Conservation (phyloP, 92 coral and sea anemone species). For the Siderastrea radians region DNA sequence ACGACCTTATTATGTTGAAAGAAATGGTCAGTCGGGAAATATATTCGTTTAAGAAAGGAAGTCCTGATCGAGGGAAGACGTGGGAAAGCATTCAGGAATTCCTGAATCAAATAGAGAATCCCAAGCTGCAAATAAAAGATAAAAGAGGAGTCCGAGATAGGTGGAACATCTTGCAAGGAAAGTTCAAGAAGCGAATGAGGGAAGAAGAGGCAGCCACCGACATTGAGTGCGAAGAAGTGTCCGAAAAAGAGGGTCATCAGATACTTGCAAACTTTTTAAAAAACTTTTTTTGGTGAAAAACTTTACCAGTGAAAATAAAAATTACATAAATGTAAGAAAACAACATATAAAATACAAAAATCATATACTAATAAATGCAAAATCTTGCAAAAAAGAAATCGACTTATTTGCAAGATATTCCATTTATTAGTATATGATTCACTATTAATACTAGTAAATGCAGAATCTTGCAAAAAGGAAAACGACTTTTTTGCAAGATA, state of each 20-base stretch:
- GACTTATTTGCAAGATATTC: too few relatives aligned
- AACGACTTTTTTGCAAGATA: too few relatives aligned
- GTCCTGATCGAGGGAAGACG: too few relatives aligned
- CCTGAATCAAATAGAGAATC: slow-evolving; percentile 53
- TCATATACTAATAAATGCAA: too few relatives aligned
- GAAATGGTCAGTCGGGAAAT: slow-evolving; percentile 61
- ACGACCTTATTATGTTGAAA: slow-evolving; percentile 55
- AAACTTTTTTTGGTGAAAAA: slow-evolving; percentile 35
- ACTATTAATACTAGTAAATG: too few relatives aligned
- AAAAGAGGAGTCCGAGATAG: slow-evolving; percentile 69
- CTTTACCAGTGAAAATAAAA: too few relatives aligned
- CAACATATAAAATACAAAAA: too few relatives aligned
- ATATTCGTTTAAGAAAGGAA: neutral
- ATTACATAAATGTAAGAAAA: too few relatives aligned
- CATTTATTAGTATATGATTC: too few relatives aligned
- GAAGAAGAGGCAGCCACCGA: slow-evolving; percentile 70
- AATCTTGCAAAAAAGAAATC: too few relatives aligned
- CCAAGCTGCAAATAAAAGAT: slow-evolving; percentile 59
- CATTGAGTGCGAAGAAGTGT: slow-evolving; percentile 66
- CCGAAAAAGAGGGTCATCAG: slow-evolving; percentile 44
- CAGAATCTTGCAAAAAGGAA: too few relatives aligned
- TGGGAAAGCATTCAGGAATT: slow-evolving; percentile 26
- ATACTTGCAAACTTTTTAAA: too few relatives aligned
- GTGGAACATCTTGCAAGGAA: slow-evolving; percentile 59
- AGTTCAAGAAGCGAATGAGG: slow-evolving; percentile 63